phyloP scores from a whole-genome alignment of 2,797 vertebrate species.

The Simalia tracyae region DNA sequence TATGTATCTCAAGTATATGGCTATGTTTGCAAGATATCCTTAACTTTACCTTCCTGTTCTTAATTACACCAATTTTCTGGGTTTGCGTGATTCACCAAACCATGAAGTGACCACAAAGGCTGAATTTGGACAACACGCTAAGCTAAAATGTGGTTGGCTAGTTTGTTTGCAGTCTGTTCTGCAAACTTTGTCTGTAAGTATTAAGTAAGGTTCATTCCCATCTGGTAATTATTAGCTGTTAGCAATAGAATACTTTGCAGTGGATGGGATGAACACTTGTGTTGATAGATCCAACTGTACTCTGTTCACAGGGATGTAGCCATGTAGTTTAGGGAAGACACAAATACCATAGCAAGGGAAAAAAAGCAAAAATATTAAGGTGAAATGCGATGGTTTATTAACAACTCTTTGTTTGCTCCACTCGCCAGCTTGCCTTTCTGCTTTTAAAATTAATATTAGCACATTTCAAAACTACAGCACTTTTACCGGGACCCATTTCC shows the following conservation, averaged over 20 bases:
- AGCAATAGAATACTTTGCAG: not conserved
- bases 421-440: not conserved
- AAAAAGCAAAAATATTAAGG: not conserved
- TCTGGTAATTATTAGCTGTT: not conserved
- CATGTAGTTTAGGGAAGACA: not conserved
- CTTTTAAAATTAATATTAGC: not conserved
- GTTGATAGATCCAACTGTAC: not conserved
- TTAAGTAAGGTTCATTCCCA: not conserved
- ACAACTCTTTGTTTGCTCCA: not conserved
- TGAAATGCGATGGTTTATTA: not conserved
- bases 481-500: not conserved
- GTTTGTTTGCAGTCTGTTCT: not conserved
- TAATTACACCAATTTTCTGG: not conserved
- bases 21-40: no score
- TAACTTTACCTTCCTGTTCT: no score
- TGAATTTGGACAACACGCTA: no score
- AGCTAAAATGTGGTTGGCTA: not conserved
- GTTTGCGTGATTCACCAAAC: no score
- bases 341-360: not conserved
- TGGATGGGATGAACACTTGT: not conserved
- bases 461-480: not conserved
- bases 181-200: not conserved
- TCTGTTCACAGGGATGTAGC: not conserved
- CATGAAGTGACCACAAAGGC: no score
- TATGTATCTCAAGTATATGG: not conserved